Evolutionary conservation across 1,140 invertebrate genomes (phyloP).

Genomic region (Drosophila subpulchrella): DNA sequence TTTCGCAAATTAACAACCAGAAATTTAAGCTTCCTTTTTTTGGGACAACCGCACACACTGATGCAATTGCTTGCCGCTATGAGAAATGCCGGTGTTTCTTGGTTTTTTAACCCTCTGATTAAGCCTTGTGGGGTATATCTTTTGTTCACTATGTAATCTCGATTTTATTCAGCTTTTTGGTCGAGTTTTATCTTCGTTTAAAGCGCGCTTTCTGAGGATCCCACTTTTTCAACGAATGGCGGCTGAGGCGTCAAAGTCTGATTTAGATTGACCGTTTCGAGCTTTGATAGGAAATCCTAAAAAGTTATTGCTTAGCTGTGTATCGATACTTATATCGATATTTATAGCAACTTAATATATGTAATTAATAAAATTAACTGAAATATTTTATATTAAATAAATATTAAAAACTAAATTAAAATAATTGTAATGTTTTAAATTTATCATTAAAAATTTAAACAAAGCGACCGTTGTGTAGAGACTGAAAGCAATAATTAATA

Average conservation of each 20-base stretch:
- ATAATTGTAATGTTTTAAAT: too few relatives aligned
- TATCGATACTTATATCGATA: neutral
- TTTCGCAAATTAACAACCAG: conserved; percentile 4
- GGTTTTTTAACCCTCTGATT: neutral
- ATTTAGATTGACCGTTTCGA: conserved; percentile 19
- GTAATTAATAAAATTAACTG: too few relatives aligned
- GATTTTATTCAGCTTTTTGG: neutral
- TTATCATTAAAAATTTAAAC: too few relatives aligned
- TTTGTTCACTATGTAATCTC: neutral
- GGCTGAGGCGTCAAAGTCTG: conserved; percentile 24
- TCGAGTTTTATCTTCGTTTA: neutral
- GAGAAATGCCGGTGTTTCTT: conserved; percentile 47
- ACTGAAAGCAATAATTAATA: too few relatives aligned
- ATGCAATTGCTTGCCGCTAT: conserved; percentile 60
- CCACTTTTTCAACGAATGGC: conserved; percentile 32
- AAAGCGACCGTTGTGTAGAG: too few relatives aligned
- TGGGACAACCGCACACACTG: conserved; percentile 51
- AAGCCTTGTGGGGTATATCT: neutral
- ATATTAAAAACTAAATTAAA: too few relatives aligned
- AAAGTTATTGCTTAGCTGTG: neutral
- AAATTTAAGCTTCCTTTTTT: conserved; percentile 26
- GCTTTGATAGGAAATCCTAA: neutral
- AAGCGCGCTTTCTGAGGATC: conserved; percentile 15
- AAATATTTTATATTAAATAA: too few relatives aligned
- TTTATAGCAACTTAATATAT: conserved; percentile 9